These are phyloP conservation scores for Chamaetylas fuelleborni DNA, from an alignment of 2,113 vertebrate species.

Conservation along the genomic window DNA sequence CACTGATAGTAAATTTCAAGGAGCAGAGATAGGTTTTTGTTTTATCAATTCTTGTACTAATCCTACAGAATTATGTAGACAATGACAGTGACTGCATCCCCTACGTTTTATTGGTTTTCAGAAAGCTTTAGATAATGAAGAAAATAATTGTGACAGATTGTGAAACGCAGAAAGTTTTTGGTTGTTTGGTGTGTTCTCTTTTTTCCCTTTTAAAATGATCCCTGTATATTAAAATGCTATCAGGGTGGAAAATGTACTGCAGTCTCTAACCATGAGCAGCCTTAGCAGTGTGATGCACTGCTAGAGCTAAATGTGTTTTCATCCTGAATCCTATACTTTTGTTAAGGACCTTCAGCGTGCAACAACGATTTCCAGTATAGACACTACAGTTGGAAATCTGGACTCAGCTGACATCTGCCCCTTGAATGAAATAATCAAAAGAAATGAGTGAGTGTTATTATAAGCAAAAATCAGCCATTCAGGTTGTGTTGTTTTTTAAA, in stretches of 20 bases:
- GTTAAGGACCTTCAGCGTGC: neutral
- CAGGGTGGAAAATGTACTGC: neutral
- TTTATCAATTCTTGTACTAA: neutral
- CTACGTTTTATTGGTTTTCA: neutral
- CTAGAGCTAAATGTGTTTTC: neutral
- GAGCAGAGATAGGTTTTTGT: accelerated
- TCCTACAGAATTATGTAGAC: neutral
- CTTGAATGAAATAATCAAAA: neutral
- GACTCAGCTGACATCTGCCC: neutral
- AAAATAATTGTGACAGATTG: neutral
- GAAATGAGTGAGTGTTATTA: neutral
- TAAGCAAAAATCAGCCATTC: neutral
- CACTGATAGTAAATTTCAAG: neutral
- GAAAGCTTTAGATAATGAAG: neutral
- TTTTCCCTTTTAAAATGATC: neutral
- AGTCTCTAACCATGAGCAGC: neutral
- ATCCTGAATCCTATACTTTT: neutral
- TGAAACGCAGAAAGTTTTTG: neutral
- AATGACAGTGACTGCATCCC: neutral
- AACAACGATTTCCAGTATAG: neutral
- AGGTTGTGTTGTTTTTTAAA: neutral
- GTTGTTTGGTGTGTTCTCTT: neutral
- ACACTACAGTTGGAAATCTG: neutral
- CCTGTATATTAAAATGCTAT: neutral
- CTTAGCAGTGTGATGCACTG: neutral